Evolutionary conservation across 2,797 vertebrate genomes (phyloP), one percentile per base, ranked within the genome.

Genomic region (Eremophila alpestris): DNA sequence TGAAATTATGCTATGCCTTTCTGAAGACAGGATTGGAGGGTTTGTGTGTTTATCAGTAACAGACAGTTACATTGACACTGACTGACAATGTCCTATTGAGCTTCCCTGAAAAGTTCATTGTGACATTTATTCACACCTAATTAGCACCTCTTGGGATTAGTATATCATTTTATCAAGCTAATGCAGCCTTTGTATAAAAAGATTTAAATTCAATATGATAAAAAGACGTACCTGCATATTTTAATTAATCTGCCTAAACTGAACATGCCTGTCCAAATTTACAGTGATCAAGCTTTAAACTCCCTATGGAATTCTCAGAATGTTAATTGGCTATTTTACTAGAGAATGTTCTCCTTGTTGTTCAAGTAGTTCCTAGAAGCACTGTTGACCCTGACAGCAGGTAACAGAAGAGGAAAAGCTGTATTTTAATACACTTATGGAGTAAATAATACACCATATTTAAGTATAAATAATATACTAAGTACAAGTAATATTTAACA

Each of bases 221-320:
- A 87, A 64, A 95, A 81, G 55, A 36, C 26, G 9, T 97, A 97
- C 95, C 92, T 97, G 91, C 76, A 73, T 97, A 85, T 94, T 97
- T 97, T 97, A 97, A 97, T 97, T 97, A 97, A 95, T 98, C 90
- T 97, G 75, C 95, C 94, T 96, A 96, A 98, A 96, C 82, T 80
- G 87, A 97, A 96, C 71, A 87, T 88, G 87, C 52, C 94, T 94
- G 90, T 96, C 96, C 89, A 97, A 87, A 96, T 96, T 96, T 96
- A 95, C 94, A 96, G 96, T 89, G 75, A 93, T 97, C 95, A 97
- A 94, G 85, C 63, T 94, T 95, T 95, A 73, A 79, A 91, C 43
- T 92, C 91, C 59, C 70, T 79, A 83, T 95, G 68, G 84, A 96
- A 92, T 93, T 96, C 69, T 95, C 64, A 83, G 86, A 68, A 46